phyloP scores from a whole-genome alignment of 2,797 vertebrate genomes.

The Enteromius mattozi region DNA sequence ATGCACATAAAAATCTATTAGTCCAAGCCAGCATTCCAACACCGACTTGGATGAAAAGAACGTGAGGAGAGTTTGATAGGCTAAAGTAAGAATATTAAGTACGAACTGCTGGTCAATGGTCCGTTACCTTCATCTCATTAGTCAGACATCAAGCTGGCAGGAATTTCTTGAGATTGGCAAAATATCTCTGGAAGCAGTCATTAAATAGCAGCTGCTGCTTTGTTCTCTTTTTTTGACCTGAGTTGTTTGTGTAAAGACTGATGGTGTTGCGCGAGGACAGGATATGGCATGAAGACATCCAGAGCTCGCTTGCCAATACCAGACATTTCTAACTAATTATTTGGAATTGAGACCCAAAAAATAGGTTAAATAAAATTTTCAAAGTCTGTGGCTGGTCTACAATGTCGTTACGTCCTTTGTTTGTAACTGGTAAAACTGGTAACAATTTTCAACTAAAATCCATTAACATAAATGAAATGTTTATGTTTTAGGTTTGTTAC shows the following conservation, averaged over 20 bases:
- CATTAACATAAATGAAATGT: too few relatives aligned
- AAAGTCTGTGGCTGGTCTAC: background rate
- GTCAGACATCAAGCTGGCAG: constrained; percentile 27
- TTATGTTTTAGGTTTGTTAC: constrained; percentile 85
- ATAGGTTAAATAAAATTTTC: background rate
- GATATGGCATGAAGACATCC: constrained; percentile 49
- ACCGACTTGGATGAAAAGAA: background rate
- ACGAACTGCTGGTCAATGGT: constrained; percentile 2
- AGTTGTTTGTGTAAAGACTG: constrained; percentile 25
- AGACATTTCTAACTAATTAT: background rate
- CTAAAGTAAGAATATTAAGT: background rate
- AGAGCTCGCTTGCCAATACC: constrained; percentile 16
- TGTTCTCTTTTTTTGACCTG: constrained; percentile 11
- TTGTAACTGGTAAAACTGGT: background rate
- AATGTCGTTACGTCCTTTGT: background rate
- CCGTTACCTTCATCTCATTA: constrained; percentile 8
- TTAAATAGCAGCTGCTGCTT: constrained; percentile 49
- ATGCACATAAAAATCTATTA: background rate
- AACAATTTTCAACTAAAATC: too few relatives aligned
- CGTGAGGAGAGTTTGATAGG: background rate
- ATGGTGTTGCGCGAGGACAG: constrained; percentile 22
- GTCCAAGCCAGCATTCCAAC: background rate
- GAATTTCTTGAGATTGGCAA: constrained; percentile 7
- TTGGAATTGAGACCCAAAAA: constrained; percentile 13
- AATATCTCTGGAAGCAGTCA: constrained; percentile 17